Evolutionary conservation across 2,888 invertebrate species (phyloP).

Genomic region (Entomobrya multifasciata): DNA sequence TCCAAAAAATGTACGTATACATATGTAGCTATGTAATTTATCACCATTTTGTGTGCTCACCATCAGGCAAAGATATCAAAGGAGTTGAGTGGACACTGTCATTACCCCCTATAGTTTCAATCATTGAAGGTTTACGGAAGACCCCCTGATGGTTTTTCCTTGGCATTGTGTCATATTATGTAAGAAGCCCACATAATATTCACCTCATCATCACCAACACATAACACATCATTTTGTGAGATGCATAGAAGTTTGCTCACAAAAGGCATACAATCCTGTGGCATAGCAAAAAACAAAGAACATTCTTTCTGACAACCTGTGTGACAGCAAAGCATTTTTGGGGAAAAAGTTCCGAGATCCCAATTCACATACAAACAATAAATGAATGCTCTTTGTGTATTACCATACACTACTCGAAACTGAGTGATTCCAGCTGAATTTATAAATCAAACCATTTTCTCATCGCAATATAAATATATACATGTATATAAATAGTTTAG

Average conservation of each 20-base stretch:
- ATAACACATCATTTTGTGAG: constrained; percentile 14
- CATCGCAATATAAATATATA: no score
- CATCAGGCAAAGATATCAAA: constrained; percentile 46
- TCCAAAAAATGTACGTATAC: no score
- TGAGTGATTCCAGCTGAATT: no score
- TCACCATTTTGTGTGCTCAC: constrained; percentile 9
- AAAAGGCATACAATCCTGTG: constrained; percentile 42
- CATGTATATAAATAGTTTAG: no score
- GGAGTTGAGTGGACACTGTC: constrained; percentile 68
- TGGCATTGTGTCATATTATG: constrained; percentile 63
- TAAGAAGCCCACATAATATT: constrained; percentile 62
- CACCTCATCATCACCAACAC: constrained; percentile 49
- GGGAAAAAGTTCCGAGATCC: constrained; percentile 34
- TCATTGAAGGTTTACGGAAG: constrained; percentile 65
- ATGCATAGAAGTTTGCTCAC: constrained; percentile 57
- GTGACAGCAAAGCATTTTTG: constrained; percentile 41
- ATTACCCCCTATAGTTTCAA: constrained; percentile 66
- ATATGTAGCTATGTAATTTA: no score
- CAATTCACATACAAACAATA: constrained; percentile 34
- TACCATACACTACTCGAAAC: background rate
- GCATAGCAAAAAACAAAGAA: constrained; percentile 38
- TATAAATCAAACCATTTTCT: no score
- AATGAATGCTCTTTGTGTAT: no score
- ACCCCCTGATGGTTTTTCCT: constrained; percentile 73
- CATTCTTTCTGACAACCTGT: constrained; percentile 58